Conservation (phyloP, 2,797 vertebrate genomes). For the Spinibarbus caldwelli region DNA sequence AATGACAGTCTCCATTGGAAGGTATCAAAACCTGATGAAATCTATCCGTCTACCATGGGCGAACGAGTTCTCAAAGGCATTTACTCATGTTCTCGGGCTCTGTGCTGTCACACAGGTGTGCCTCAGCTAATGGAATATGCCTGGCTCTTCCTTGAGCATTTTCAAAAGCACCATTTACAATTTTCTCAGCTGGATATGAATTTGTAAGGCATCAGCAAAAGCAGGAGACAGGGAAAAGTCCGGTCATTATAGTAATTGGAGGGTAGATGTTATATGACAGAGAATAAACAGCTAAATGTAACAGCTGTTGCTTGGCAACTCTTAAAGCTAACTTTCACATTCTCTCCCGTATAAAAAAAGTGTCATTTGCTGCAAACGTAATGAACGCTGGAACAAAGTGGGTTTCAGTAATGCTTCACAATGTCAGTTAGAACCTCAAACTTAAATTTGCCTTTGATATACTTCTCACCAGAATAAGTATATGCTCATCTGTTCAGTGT, state of each 20-base stretch:
- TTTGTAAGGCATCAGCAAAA: slow-evolving; percentile 5
- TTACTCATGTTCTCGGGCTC: slow-evolving; percentile 29
- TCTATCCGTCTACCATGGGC: slow-evolving; percentile 2
- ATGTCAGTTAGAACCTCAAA: neutral
- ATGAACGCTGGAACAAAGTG: neutral
- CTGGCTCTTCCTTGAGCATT: slow-evolving; percentile 14
- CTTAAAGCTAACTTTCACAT: slow-evolving; percentile 60
- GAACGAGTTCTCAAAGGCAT: slow-evolving; percentile 34
- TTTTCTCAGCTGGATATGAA: slow-evolving; percentile 17
- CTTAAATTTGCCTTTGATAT: slow-evolving; percentile 10
- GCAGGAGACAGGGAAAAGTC: slow-evolving; percentile 40
- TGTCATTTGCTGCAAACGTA: neutral
- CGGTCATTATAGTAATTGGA: slow-evolving; percentile 64
- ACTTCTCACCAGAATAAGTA: neutral
- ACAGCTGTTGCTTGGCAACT: slow-evolving; percentile 75
- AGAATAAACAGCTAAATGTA: slow-evolving; percentile 57
- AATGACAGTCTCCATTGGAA: slow-evolving; percentile 26
- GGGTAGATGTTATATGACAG: slow-evolving; percentile 56
- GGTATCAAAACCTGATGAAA: slow-evolving; percentile 20
- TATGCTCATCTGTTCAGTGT: neutral
- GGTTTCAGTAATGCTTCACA: neutral
- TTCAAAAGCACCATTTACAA: slow-evolving; percentile 35
- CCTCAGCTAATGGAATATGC: slow-evolving; percentile 39
- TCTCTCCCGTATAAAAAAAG: slow-evolving; percentile 42
- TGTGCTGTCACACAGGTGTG: slow-evolving; percentile 43